Conservation (phyloP, 2,888 invertebrate genomes). For the Ypsolopha sequella region DNA sequence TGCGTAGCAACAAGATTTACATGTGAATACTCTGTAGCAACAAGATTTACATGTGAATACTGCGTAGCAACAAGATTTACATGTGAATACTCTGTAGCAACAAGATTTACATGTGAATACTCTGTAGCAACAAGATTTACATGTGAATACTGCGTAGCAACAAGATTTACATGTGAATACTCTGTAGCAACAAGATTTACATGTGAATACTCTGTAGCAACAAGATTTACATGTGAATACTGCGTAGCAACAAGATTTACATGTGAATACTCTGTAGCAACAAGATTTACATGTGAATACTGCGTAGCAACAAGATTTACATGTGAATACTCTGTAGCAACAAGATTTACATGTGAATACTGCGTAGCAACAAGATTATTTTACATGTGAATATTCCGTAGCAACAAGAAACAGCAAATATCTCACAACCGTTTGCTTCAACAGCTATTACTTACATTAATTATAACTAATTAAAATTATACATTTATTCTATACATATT, state of each 20-base stretch:
- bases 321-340: neutral
- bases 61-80: neutral
- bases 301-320: neutral
- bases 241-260: neutral
- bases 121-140: neutral
- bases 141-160: neutral
- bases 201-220: neutral
- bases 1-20: neutral
- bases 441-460: constrained; percentile 8
- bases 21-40: neutral
- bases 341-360: neutral
- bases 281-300: neutral
- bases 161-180: neutral
- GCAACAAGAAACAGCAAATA: constrained; percentile 43
- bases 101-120: neutral
- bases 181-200: neutral
- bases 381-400: too few species aligned
- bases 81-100: neutral
- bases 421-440: constrained; percentile 50
- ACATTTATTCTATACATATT: neutral
- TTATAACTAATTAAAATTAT: neutral
- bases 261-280: neutral
- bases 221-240: neutral
- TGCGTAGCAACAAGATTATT: neutral
- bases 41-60: neutral